Percentiles rank a stretch among this genome's conserved stretches.
Conservation (phyloP, 2,888 invertebrate species). For the Zootermopsis nevadensis region DNA sequence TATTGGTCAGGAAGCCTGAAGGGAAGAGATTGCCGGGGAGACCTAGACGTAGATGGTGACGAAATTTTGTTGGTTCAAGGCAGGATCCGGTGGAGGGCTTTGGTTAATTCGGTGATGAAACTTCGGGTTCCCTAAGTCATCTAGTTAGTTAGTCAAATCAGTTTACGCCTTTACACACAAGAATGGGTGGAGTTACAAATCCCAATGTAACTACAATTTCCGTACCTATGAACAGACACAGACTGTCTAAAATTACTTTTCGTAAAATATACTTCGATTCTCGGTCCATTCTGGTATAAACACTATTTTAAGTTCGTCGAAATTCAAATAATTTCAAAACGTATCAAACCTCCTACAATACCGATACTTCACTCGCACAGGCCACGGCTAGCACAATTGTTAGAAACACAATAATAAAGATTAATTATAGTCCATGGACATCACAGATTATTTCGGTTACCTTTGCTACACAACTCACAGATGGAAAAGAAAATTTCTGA, state of each 20-base stretch:
- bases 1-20: no score
- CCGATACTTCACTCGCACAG: no score
- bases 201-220: background rate
- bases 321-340: background rate
- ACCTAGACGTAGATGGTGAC: background rate
- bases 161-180: background rate
- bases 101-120: background rate
- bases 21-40: no score
- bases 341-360: no score
- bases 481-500: no score
- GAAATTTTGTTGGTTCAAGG: background rate
- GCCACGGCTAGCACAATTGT: no score
- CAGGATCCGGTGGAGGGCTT: background rate
- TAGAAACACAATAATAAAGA: no score
- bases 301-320: background rate
- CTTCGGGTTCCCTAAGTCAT: no score
- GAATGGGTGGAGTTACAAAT: background rate
- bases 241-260: slow-evolving; percentile 76
- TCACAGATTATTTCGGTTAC: no score
- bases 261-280: slow-evolving; percentile 70
- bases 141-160: background rate
- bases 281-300: slow-evolving; percentile 65
- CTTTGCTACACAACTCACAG: no score
- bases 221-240: slow-evolving; percentile 77
- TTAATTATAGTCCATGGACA: no score